These are phyloP conservation scores for Callinectes sapidus DNA, from an alignment of 2,888 invertebrate genomes.

Conservation along the genomic window DNA sequence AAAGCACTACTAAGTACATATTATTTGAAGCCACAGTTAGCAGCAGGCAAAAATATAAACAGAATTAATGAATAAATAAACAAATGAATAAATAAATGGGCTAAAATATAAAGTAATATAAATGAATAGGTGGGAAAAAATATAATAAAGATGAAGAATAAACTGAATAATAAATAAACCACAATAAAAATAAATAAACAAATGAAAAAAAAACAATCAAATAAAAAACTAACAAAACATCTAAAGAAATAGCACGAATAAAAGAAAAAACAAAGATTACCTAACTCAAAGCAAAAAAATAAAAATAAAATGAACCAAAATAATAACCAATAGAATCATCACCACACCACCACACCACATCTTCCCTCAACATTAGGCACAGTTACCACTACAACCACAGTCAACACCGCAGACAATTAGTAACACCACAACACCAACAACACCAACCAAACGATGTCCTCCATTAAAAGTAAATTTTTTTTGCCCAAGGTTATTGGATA, in stretches of 20 bases:
- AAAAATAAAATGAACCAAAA: neutral
- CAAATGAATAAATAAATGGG: neutral
- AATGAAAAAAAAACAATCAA: constrained; percentile 10
- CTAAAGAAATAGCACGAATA: too few species aligned
- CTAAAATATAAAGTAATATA: too few species aligned
- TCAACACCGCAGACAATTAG: neutral
- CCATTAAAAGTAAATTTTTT: neutral
- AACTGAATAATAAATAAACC: too few species aligned
- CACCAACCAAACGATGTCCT: constrained; percentile 7
- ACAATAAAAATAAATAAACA: constrained; percentile 1
- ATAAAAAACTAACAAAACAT: neutral
- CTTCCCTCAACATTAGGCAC: neutral
- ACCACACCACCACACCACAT: too few species aligned
- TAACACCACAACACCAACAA: neutral
- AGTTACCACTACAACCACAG: neutral
- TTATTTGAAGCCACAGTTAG: neutral
- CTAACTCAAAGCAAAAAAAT: too few species aligned
- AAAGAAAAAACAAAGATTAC: neutral
- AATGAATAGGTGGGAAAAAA: too few species aligned
- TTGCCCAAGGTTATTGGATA: neutral
- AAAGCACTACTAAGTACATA: neutral
- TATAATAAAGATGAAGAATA: too few species aligned
- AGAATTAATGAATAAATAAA: neutral
- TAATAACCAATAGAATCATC: neutral
- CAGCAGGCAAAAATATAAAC: neutral